Evolutionary conservation across 2,888 invertebrate genomes (phyloP), one percentile per base, ranked within the genome.

Genomic region (Mystacides longicornis): DNA sequence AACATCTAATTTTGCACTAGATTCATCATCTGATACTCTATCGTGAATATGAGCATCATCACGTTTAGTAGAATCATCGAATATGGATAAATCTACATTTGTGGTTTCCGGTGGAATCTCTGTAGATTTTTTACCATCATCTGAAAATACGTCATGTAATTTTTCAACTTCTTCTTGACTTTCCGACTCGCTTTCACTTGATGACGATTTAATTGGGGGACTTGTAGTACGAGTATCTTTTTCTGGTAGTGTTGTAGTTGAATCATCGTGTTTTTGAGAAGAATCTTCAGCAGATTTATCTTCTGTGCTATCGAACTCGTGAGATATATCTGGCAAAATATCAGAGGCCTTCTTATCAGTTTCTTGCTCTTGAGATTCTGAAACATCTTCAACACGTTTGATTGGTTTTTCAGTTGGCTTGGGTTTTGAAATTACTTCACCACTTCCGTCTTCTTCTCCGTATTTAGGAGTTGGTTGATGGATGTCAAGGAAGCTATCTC

Each of bases 41-140:
- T 19, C 20, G 20, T 19, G 21, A 21, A 46, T 46, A 5, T 19
- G 11, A 46, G 19, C 49, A 56, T 56, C 49, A 23, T 51, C 49
- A 33, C 51, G 53, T 50, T 46, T 57, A 23, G 51, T 47, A 52
- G 55, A 54, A 4, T 54, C 45, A 47, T 48, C 49, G 20, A 21
- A 21, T 46, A 46, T 21, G 9, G 19, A 19, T 11, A 21, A 46
- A 19, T 21, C 21, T 5, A n/a, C 21, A 5, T 3, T 46, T 46
- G 46, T 5, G 9, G 9, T 11, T 19, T 3, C 18, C 14, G 18
- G 3, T 7, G 3, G 46, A 21, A 3, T 5, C 11, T 19, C 20
- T 18, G 46, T 5, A 3, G 46, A 7, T 19, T 19, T 46, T 46
- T 46, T 19, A 19, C 20, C 46, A 19, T 18, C 46, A 18, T 11